Percentiles rank a stretch among this genome's conserved stretches.
phyloP scores from a whole-genome alignment of 2,888 invertebrate genomes.

The Apodemia duryi region DNA sequence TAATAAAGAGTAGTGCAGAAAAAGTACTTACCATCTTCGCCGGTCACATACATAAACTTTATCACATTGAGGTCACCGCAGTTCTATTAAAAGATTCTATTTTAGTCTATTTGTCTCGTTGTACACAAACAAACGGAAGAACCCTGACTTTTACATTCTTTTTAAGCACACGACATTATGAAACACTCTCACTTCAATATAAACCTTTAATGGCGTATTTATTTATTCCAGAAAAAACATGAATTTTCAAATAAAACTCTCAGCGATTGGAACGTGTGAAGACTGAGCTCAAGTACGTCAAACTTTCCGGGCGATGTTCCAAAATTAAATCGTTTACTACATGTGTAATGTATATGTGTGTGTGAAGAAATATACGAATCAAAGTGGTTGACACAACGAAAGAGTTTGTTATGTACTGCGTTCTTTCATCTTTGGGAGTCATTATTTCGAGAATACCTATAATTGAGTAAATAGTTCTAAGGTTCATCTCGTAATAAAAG shows the following conservation, averaged over 20 bases:
- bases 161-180: constrained; percentile 4
- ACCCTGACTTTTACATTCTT: background rate
- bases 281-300: constrained; percentile 55
- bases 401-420: constrained; percentile 17
- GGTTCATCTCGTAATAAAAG: background rate
- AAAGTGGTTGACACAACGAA: constrained; percentile 22
- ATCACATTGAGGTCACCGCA: constrained; percentile 56
- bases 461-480: background rate
- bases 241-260: constrained; percentile 48
- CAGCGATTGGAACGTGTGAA: constrained; percentile 48
- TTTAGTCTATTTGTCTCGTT: constrained; percentile 47
- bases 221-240: constrained; percentile 30
- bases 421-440: background rate
- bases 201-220: constrained; percentile 10
- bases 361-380: constrained; percentile 37
- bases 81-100: constrained; percentile 75
- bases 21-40: constrained; percentile 59
- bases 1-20: constrained; percentile 34
- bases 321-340: constrained; percentile 66
- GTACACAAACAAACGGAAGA: constrained; percentile 52
- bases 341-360: constrained; percentile 43
- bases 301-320: constrained; percentile 67
- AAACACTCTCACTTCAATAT: constrained; percentile 15
- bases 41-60: constrained; percentile 44
- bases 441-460: background rate